These are phyloP conservation scores for Catharus ustulatus DNA, from an alignment of 2,797 vertebrate genomes.

Conservation along the genomic window DNA sequence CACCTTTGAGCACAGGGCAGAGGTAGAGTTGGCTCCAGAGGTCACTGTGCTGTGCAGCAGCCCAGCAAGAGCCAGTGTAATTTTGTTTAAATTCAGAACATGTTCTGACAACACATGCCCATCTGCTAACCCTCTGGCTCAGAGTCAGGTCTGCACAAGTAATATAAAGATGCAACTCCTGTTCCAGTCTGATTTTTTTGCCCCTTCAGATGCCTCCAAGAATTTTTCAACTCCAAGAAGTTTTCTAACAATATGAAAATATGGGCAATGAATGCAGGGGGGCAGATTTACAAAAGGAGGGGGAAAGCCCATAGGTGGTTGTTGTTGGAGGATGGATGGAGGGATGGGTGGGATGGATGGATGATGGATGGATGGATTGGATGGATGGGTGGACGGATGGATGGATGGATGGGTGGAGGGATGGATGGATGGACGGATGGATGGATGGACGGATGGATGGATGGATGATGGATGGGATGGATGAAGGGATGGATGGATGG, in stretches of 20 bases:
- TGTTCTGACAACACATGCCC: not conserved
- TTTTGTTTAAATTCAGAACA: conserved; percentile 21
- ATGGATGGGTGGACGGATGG: not conserved
- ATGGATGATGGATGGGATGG: too few species aligned
- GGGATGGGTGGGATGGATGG: too few species aligned
- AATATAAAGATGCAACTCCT: not conserved
- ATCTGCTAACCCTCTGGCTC: conserved; percentile 25
- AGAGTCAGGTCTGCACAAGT: not conserved
- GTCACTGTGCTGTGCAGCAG: conserved; percentile 34
- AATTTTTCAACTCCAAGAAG: not conserved
- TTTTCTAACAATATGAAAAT: not conserved
- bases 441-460: too few species aligned
- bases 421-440: not conserved
- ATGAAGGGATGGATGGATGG: too few species aligned
- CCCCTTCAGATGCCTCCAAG: not conserved
- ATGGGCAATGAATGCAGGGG: not conserved
- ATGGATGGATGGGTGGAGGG: not conserved
- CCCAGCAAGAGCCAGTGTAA: not conserved
- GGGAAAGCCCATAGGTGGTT: not conserved
- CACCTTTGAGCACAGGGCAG: not conserved
- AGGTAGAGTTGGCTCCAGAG: conserved; percentile 36
- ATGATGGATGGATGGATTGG: not conserved
- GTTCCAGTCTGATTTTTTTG: not conserved
- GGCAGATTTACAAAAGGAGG: not conserved
- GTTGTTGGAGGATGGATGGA: too few species aligned